Evolutionary conservation across 1,140 invertebrate genomes (phyloP).

Genomic region (Hesperophylax magnus): DNA sequence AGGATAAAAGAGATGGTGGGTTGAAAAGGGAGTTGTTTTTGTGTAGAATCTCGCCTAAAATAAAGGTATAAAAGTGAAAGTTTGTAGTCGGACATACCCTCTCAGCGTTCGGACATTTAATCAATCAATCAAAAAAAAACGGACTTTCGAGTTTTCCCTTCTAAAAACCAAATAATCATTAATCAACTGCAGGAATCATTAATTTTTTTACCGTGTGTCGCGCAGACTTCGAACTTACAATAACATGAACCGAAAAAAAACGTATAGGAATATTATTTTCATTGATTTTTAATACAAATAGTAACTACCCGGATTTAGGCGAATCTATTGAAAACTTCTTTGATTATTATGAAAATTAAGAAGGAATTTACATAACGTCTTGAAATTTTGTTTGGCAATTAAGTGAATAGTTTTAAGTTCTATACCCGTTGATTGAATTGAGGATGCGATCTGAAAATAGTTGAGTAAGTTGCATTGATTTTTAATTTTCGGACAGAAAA

Average conservation of each 20-base stretch:
- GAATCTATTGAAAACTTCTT: background rate
- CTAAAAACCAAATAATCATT: constrained; percentile 30
- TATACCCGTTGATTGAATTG: no score
- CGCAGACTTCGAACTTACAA: background rate
- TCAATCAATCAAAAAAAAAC: constrained; percentile 31
- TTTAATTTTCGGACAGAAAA: no score
- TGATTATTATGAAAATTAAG: no score
- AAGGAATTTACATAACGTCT: no score
- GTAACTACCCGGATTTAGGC: background rate
- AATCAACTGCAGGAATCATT: constrained; percentile 17
- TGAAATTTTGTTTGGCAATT: no score
- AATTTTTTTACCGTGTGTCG: constrained; percentile 17
- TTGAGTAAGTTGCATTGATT: no score
- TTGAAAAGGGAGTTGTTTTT: no score
- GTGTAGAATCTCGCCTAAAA: background rate
- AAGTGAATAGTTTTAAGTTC: no score
- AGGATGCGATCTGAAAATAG: no score
- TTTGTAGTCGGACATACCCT: background rate
- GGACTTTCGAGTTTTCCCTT: constrained; percentile 8
- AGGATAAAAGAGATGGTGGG: background rate
- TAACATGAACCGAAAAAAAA: background rate
- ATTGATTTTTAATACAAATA: background rate
- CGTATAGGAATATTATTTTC: background rate
- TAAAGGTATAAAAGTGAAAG: background rate
- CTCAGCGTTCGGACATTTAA: background rate